Evolutionary conservation across 2,888 invertebrate genomes (phyloP).

Genomic region (Machimus rusticus): DNA sequence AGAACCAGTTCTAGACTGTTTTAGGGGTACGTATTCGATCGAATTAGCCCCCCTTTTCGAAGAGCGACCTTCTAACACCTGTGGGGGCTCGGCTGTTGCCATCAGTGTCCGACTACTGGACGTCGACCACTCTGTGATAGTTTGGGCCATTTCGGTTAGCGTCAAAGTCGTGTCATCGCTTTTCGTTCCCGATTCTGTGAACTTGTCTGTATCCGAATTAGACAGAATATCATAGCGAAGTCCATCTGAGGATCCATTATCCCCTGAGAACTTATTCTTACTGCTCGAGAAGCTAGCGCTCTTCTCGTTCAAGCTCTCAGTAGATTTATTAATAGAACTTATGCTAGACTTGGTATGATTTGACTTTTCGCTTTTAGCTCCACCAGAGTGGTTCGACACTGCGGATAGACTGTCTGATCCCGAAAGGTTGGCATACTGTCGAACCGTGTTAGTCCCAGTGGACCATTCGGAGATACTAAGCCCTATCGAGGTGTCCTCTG

Average conservation of each 20-base stretch:
- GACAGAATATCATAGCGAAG: constrained; percentile 69
- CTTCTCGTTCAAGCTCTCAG: constrained; percentile 63
- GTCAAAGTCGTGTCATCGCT: constrained; percentile 81
- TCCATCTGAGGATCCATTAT: constrained; percentile 61
- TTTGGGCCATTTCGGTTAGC: constrained; percentile 76
- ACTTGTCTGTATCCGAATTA: constrained; percentile 69
- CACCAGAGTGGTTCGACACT: constrained; percentile 68
- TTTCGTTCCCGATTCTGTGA: constrained; percentile 74
- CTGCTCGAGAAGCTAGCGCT: constrained; percentile 58
- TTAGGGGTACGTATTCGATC: constrained; percentile 59
- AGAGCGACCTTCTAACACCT: constrained; percentile 47
- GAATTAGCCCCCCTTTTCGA: constrained; percentile 52
- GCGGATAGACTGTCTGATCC: constrained; percentile 71
- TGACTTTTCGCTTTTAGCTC: constrained; percentile 69
- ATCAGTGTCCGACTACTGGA: constrained; percentile 80
- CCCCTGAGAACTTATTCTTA: constrained; percentile 60
- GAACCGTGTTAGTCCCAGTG: constrained; percentile 84
- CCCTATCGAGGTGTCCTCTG: constrained; percentile 86
- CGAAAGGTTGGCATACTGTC: constrained; percentile 79
- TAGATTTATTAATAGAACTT: constrained; percentile 70
- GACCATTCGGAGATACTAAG: constrained; percentile 89
- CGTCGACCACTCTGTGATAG: constrained; percentile 84
- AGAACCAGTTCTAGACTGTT: constrained; percentile 54
- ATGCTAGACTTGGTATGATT: constrained; percentile 67
- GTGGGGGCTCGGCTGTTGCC: constrained; percentile 65